A percentile compares a stretch with the other conserved stretches of the same genome.
Conservation (phyloP, 2,113 vertebrate genomes). For the Odocoileus virginianus region DNA sequence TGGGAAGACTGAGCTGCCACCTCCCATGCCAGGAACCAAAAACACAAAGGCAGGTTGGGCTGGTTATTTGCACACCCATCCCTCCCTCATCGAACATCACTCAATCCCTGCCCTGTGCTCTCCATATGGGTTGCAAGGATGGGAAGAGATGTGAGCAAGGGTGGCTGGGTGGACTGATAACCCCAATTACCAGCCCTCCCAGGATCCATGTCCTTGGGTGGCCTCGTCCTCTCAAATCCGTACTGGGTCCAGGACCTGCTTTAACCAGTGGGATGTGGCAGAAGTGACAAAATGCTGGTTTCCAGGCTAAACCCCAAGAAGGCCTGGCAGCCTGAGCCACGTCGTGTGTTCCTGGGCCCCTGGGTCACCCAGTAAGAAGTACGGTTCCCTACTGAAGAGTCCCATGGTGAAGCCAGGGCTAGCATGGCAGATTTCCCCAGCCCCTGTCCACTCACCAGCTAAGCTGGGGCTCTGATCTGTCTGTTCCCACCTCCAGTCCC, state of each 20-base stretch:
- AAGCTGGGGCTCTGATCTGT: neutral
- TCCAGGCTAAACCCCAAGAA: neutral
- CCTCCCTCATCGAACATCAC: accelerated
- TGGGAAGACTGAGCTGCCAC: neutral
- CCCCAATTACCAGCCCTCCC: too few species aligned
- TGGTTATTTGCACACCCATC: neutral
- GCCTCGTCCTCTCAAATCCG: neutral
- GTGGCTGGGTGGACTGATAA: neutral
- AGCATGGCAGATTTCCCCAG: neutral
- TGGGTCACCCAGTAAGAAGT: neutral
- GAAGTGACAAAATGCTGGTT: neutral
- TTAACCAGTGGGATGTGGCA: neutral
- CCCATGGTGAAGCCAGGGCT: neutral
- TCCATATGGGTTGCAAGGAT: neutral
- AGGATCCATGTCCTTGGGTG: neutral
- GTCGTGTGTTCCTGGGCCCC: neutral
- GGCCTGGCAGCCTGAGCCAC: neutral
- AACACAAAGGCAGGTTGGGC: too few species aligned
- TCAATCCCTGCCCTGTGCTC: neutral
- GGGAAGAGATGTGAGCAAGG: neutral
- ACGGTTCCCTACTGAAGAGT: neutral
- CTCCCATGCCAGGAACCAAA: neutral
- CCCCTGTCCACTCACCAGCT: accelerated
- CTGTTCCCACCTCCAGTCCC: neutral
- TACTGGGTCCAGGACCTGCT: neutral